phyloP scores from a whole-genome alignment of 2,113 vertebrate species.

The Protobothrops flavoviridis region DNA sequence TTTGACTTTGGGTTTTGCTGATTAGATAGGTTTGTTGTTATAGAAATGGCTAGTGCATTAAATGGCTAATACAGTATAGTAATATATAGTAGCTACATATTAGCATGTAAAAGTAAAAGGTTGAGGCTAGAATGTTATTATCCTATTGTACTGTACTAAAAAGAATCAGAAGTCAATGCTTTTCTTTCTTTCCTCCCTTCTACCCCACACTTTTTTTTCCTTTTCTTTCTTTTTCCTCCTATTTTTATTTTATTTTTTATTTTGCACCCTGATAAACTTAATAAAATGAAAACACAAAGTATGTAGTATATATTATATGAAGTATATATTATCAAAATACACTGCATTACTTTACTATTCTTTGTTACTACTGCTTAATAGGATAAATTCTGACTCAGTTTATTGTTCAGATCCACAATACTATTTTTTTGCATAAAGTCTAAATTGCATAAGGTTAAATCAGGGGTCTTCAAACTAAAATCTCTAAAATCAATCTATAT shows the following conservation, averaged over 20 bases:
- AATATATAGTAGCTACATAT: too few relatives aligned
- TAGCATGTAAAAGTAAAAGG: too few relatives aligned
- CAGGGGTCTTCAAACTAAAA: too few relatives aligned
- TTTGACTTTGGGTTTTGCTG: too few relatives aligned
- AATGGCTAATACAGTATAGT: too few relatives aligned
- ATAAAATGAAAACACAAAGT: not conserved
- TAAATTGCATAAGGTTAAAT: not conserved
- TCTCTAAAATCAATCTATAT: too few relatives aligned
- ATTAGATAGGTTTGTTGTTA: too few relatives aligned
- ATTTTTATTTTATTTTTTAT: not conserved
- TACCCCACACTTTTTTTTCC: not conserved
- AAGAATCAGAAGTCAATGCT: too few relatives aligned
- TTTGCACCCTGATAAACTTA: not conserved
- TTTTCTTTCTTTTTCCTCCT: not conserved
- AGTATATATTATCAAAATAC: not conserved
- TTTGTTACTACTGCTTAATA: not conserved
- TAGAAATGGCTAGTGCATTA: too few relatives aligned
- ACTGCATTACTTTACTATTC: not conserved
- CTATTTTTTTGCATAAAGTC: not conserved
- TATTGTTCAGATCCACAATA: not conserved
- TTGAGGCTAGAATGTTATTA: too few relatives aligned
- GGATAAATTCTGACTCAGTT: not conserved
- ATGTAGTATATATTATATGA: not conserved
- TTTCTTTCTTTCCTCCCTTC: too few relatives aligned
- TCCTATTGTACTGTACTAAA: too few relatives aligned